These are phyloP conservation scores for Thumatha senex DNA, from an alignment of 2,888 invertebrate genomes.

Conservation along the genomic window DNA sequence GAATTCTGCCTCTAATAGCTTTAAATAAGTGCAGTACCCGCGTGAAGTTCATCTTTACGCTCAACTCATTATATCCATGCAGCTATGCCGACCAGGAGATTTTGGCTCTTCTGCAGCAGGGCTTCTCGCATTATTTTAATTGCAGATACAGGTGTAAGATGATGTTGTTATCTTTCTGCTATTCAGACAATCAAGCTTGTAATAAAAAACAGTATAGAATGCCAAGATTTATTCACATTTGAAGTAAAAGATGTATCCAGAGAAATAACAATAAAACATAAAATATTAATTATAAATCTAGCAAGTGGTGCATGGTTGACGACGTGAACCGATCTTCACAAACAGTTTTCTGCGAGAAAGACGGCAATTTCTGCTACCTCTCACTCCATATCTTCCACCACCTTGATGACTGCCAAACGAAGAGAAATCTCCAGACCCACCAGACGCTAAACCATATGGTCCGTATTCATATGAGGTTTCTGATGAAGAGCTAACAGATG, in stretches of 20 bases:
- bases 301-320: constrained; percentile 56
- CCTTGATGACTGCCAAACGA: neutral
- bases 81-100: no score
- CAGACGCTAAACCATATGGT: neutral
- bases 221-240: constrained; percentile 53
- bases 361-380: constrained; percentile 54
- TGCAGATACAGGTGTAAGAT: no score
- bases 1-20: no score
- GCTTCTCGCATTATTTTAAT: no score
- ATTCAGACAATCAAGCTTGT: neutral
- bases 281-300: constrained; percentile 33
- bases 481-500: neutral
- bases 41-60: no score
- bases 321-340: constrained; percentile 48
- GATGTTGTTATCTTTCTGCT: no score
- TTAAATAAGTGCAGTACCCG: no score
- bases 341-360: constrained; percentile 54
- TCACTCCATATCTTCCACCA: constrained; percentile 23
- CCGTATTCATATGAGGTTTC: neutral
- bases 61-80: no score
- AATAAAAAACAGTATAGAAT: constrained; percentile 30
- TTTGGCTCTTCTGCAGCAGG: no score
- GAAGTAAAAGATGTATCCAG: constrained; percentile 62
- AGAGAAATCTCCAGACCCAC: constrained; percentile 2
- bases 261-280: constrained; percentile 17